A percentile compares a stretch with the other conserved stretches of the same genome.
These are phyloP conservation scores for Drosophila chauvacae DNA, from an alignment of 1,140 invertebrate species.

Conservation along the genomic window DNA sequence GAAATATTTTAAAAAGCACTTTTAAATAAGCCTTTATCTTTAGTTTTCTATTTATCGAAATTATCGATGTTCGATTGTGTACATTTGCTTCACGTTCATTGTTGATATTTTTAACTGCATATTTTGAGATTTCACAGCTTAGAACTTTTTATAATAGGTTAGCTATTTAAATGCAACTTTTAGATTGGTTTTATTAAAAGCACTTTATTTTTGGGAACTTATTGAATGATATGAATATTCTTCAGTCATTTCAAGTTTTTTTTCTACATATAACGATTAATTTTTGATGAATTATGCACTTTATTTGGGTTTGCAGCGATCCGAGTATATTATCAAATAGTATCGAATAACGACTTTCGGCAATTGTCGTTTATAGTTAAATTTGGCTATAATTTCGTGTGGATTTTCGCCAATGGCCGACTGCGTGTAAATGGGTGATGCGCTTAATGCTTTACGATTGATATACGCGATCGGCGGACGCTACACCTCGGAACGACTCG, in stretches of 20 bases:
- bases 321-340: background rate
- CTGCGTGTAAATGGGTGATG: slow-evolving; percentile 71
- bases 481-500: slow-evolving; percentile 84
- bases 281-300: slow-evolving; percentile 9
- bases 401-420: slow-evolving; percentile 48
- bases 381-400: slow-evolving; percentile 11
- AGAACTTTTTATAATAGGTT: background rate
- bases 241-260: slow-evolving; percentile 14
- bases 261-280: background rate
- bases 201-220: background rate
- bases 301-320: slow-evolving; percentile 6
- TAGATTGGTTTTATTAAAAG: too few relatives aligned
- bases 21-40: too few relatives aligned
- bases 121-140: background rate
- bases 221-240: slow-evolving; percentile 1
- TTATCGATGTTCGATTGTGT: background rate
- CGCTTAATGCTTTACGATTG: slow-evolving; percentile 82
- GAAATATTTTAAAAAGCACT: too few relatives aligned
- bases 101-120: background rate
- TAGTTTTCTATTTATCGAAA: background rate
- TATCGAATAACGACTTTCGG: slow-evolving; percentile 17
- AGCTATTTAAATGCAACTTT: background rate
- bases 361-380: slow-evolving; percentile 19
- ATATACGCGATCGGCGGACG: slow-evolving; percentile 84
- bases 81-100: background rate